Percentiles rank a stretch among this genome's conserved stretches.
Conservation (phyloP, 2,797 vertebrate species). For the Ciconia nigra region DNA sequence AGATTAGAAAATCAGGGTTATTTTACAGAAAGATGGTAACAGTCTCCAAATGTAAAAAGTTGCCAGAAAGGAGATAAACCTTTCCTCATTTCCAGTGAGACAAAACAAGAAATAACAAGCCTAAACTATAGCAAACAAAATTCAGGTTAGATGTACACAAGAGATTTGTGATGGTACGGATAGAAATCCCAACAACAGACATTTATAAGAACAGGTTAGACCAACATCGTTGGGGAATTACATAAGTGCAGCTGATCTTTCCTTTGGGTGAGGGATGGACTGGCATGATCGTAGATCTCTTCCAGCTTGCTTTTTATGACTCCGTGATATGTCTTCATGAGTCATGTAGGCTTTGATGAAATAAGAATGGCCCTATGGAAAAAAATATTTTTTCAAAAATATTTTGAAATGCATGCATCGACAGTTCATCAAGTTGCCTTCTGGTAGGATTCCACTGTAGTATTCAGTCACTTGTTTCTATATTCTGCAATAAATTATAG, state of each 20-base stretch:
- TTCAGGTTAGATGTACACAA: neutral
- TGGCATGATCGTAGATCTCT: neutral
- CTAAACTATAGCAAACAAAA: neutral
- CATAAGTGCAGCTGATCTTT: neutral
- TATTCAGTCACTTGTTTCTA: neutral
- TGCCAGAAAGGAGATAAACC: neutral
- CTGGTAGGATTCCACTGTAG: neutral
- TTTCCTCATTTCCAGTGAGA: neutral
- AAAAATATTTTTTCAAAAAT: neutral
- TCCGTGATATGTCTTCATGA: neutral
- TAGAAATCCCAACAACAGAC: neutral
- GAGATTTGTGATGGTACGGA: neutral
- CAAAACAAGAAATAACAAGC: neutral
- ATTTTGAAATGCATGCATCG: neutral
- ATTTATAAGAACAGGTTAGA: neutral
- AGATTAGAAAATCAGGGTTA: neutral
- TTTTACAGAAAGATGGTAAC: neutral
- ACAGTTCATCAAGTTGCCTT: neutral
- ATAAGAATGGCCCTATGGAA: neutral
- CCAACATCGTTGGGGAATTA: neutral
- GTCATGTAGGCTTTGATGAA: neutral
- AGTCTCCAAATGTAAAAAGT: neutral
- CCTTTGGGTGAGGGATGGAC: neutral
- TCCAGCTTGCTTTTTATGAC: neutral
- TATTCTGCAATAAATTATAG: neutral